Conservation (phyloP, 2,797 vertebrate genomes). For the Sternotherus odoratus region DNA sequence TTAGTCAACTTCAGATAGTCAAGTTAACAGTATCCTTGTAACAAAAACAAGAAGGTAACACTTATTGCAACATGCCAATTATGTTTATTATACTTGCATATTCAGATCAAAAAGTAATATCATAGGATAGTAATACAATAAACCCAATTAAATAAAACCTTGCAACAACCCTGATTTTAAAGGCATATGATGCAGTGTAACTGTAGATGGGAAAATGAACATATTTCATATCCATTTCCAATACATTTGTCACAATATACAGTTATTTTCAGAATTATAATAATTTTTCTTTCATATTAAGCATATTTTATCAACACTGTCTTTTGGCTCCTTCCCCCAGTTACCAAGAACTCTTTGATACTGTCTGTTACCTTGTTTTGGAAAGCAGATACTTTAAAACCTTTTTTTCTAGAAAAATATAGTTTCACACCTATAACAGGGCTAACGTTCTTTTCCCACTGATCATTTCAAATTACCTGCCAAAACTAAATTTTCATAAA, state of each 20-base stretch:
- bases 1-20: neutral
- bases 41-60: neutral
- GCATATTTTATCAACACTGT: neutral
- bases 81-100: neutral
- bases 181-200: neutral
- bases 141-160: neutral
- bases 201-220: neutral
- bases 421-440: neutral
- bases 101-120: neutral
- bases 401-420: neutral
- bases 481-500: neutral
- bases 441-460: neutral
- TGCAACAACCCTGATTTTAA: neutral
- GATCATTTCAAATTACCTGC: neutral
- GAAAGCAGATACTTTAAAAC: neutral
- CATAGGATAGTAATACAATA: neutral
- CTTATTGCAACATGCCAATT: neutral
- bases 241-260: neutral
- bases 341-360: neutral
- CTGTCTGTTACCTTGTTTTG: neutral
- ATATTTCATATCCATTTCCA: neutral
- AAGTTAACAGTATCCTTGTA: neutral
- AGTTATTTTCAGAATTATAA: neutral
- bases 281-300: neutral
- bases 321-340: neutral